Evolutionary conservation across 2,888 invertebrate species (phyloP), one percentile per base, ranked within the genome.

Genomic region (Caenorhabditis virilis): DNA sequence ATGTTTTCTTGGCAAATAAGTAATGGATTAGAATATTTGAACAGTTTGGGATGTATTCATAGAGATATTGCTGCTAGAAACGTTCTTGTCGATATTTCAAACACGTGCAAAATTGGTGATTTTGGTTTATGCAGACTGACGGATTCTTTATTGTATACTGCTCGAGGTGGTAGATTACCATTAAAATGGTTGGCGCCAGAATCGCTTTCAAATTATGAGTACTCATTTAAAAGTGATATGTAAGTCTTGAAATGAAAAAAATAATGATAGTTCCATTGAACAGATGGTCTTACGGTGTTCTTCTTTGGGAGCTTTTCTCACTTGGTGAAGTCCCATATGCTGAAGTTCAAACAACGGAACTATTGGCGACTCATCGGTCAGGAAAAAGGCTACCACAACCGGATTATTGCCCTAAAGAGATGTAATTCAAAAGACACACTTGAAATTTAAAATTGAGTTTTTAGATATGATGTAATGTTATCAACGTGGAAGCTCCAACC

Each of bases 151-250:
- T 41, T 79, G 7, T 79, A 79, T 46, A 78, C 78, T 39, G 76
- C 77, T 9, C 53, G 79, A 33, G 79, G 75, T 13, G 79, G 79
- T 22, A 55, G 78, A 22, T 45, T 79, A 15, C 79, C 79, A 7
- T 48, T 79, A 48, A 74, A 77, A 57, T 79, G 79, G 79, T 77
- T 79, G 79, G 72, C 76, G 33, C 76, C 76, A 0, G 79, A 79
- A 57, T 69, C 69, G 4, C 55, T 79, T 4, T 55, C 63, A 9
- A 60, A 68, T 7, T 76, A 73, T 48, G 78, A 78, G 33, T 79
- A 79, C 45, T 74, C 77, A 2, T 75, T 74, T 49, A 76, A 78
- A 42, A 73, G 74, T 27, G 78, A 79, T 62, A 75, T 78, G 72
- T 77, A 48, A 63, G 77, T 72, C n/a, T n/a, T n/a, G n/a, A n/a